phyloP scores from a whole-genome alignment of 2,797 vertebrate species.

The Rousettus madagascariensis region DNA sequence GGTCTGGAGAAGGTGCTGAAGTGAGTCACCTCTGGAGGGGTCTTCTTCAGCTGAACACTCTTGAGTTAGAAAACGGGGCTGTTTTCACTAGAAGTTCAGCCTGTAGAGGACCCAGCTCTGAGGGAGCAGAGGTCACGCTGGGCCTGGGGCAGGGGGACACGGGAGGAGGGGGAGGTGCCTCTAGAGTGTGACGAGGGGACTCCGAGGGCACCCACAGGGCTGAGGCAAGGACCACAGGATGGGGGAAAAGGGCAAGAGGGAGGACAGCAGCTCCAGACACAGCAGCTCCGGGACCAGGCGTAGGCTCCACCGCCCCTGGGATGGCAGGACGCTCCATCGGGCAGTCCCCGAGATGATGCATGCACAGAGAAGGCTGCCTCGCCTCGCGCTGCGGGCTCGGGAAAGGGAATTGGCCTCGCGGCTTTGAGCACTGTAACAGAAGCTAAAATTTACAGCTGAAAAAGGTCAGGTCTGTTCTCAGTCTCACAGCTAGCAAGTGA shows the following conservation, averaged over 20 bases:
- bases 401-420: neutral
- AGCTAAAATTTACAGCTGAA: neutral
- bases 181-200: neutral
- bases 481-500: neutral
- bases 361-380: neutral
- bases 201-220: neutral
- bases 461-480: neutral
- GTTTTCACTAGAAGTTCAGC: neutral
- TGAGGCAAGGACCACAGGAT: neutral
- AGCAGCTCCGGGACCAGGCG: neutral
- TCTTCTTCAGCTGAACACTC: neutral
- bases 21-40: neutral
- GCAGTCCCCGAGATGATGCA: neutral
- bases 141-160: neutral
- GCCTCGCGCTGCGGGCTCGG: rapidly evolving
- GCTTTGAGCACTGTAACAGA: neutral
- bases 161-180: too few relatives aligned
- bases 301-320: too few relatives aligned
- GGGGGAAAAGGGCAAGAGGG: neutral
- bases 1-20: neutral
- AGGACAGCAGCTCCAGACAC: too few relatives aligned
- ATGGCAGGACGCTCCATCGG: neutral
- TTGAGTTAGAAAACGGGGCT: neutral
- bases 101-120: neutral
- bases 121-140: neutral